Evolutionary conservation across 2,797 vertebrate species (phyloP), one percentile per base, ranked within the genome.

Genomic region (Distichodus sexfasciatus): DNA sequence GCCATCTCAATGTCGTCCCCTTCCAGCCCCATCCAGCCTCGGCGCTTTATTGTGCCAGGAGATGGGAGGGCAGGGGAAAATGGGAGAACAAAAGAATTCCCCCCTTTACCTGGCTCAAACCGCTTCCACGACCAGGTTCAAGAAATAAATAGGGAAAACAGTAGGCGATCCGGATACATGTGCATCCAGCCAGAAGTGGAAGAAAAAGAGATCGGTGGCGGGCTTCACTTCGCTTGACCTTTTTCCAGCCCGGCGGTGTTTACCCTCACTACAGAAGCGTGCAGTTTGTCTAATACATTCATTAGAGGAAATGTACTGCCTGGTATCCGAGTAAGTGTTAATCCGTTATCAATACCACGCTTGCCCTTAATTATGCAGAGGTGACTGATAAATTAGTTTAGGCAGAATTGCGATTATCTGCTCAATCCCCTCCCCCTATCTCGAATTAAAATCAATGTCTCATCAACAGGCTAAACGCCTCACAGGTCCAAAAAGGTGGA

Each of bases 371-470:
- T 79, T 82, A 80, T 70, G 44, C 65, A 51, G 66, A 65, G 76
- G 76, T 68, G 76, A 69, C 76, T 75, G 76, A 79, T 80, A 71
- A 78, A 78, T 80, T 72, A 78, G 76, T 70, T 60, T 63, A 63
- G 73, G 74, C 76, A 69, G 65, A 68, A 66, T 64, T 40, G 66
- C 63, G 70, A 70, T 79, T 77, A 79, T 79, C 75, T 53, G 29
- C 60, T 64, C 59, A 69, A 69, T 72, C 76, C 50, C 50, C 65
- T 53, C 35, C 65, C 53, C 35, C 19, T 80, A 80, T 80, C 77
- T 79, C 61, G 75, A 77, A 74, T 74, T 81, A 71, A 76, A 79
- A 81, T 79, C 80, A 35, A 74, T 67, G 72, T 53, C 68, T 77
- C 60, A 74, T 75, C 77, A 71, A 53, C 41, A 51, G 44, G 53